Evolutionary conservation across 2,113 vertebrate species (phyloP).

Genomic region (Tylochromis polylepis): DNA sequence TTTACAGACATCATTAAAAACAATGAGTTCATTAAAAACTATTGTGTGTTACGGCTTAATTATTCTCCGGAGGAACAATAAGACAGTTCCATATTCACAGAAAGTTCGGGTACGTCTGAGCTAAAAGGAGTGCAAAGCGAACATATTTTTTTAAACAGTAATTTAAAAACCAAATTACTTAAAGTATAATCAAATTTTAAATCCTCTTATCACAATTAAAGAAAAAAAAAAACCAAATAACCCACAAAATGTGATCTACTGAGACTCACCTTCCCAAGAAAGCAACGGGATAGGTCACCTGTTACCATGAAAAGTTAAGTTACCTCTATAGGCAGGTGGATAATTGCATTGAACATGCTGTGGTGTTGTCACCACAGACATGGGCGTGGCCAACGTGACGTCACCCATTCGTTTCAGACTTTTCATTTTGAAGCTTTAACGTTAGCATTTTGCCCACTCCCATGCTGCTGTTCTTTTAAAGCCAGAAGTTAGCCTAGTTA

Average conservation of each 20-base stretch:
- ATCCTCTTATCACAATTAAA: background rate
- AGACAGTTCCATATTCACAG: background rate
- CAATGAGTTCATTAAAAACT: conserved; percentile 4
- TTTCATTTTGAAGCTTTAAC: background rate
- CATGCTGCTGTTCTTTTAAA: background rate
- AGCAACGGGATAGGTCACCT: background rate
- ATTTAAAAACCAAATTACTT: background rate
- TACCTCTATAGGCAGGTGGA: background rate
- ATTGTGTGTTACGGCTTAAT: background rate
- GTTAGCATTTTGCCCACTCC: background rate
- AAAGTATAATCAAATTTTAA: background rate
- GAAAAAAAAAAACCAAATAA: background rate
- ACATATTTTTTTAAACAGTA: background rate
- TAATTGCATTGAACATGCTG: background rate
- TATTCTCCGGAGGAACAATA: background rate
- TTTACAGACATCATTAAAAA: background rate
- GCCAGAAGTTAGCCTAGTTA: background rate
- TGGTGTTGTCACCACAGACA: background rate
- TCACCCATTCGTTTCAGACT: background rate
- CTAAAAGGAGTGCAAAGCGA: background rate
- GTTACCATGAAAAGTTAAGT: no score
- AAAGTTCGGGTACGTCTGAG: background rate
- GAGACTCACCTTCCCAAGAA: background rate
- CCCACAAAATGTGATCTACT: background rate
- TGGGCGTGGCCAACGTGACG: background rate